These are phyloP conservation scores for Montifringilla adamsi DNA, from an alignment of 2,113 vertebrate species.

Conservation along the genomic window DNA sequence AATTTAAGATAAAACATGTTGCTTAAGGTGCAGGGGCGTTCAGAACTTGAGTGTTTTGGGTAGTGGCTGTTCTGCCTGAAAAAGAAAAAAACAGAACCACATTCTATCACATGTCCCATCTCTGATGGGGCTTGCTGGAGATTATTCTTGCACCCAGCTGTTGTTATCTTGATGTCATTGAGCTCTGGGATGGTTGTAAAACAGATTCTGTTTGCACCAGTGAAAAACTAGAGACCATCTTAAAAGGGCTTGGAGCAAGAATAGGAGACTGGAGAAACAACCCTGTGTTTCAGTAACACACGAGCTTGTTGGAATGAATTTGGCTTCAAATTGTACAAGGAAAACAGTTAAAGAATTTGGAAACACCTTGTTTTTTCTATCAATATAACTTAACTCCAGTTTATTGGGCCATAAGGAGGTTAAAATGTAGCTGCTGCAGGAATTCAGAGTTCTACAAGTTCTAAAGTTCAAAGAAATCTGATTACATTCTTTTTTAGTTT, in stretches of 20 bases:
- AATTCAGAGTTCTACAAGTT: background rate
- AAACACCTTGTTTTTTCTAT: background rate
- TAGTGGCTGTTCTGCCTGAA: background rate
- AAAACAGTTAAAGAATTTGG: background rate
- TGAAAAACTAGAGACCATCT: background rate
- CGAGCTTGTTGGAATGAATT: background rate
- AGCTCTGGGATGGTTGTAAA: background rate
- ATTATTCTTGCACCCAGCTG: background rate
- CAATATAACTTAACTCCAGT: background rate
- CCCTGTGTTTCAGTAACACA: rapidly evolving
- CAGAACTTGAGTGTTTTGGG: background rate
- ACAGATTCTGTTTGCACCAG: background rate
- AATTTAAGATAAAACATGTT: background rate
- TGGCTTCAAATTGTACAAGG: background rate
- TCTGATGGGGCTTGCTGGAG: background rate
- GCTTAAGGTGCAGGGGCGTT: background rate
- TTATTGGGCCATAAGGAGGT: background rate
- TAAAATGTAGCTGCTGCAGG: background rate
- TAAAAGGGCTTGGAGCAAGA: background rate
- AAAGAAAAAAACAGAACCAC: background rate
- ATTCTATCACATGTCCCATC: too few relatives aligned
- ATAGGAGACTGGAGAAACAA: background rate
- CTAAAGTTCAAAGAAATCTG: background rate
- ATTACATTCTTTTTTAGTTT: background rate
- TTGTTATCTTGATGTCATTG: rapidly evolving